Evolutionary conservation across 2,888 invertebrate genomes (phyloP), one percentile per base, ranked within the genome.

Genomic region (Oxytorus armatus): DNA sequence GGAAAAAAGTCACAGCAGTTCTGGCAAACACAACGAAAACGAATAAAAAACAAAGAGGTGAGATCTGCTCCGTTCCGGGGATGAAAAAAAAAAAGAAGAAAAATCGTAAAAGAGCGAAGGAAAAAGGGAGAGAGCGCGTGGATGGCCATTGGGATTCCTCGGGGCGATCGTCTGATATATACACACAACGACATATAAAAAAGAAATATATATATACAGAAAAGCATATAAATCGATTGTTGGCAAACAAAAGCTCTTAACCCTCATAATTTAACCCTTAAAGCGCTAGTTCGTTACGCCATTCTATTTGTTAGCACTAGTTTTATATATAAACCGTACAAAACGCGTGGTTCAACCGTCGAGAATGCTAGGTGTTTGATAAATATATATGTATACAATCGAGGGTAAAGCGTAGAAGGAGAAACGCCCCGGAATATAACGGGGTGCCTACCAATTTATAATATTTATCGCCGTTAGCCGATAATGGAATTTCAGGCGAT

Each of bases 381-480:
- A 44, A n/a, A n/a, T 42, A 18, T 53, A 63, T 11, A 33, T 63
- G 33, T 65, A 36, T 29, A 57, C 16, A 8, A 39, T 39, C 57
- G 65, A 47, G 42, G 69, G 69, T 66, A 59, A 69, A 65, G 51
- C 57, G 69, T 51, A 14, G 55, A 68, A 42, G 53, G 68, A 69
- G 77, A 39, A 55, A 51, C 21, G 53, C 36, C 1, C 7, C 42
- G 39, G 63, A 55, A 63, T 76, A 77, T 70, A 81, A 75, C 68
- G 79, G 79, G 77, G 75, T 74, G 82, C 73, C 82, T 81, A 84
- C 86, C 89, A 90, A 90, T 91, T 90, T 90, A 91, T 89, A 91
- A 91, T 91, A 91, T 91, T 91, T 91, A 91, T 91, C 88, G 88
- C 85, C 83, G 82, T 73, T 84, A 86, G 85, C 85, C 88, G 90